Evolutionary conservation across 2,888 invertebrate genomes (phyloP), one percentile per base, ranked within the genome.

Genomic region (Adelognathus sp.): DNA sequence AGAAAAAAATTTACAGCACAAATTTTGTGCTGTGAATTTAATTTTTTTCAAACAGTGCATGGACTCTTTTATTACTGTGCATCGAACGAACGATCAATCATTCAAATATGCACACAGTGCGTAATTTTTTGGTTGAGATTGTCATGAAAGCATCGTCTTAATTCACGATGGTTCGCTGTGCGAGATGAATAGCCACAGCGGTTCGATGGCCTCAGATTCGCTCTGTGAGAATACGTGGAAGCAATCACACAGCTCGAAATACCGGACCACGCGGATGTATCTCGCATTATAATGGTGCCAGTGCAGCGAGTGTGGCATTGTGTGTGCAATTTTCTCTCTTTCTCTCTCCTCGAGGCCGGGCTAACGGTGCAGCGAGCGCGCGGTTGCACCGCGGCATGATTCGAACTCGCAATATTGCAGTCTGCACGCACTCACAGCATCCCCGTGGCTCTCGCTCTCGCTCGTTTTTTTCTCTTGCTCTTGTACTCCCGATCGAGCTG

Each of bases 341-440:
- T 21, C 46, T 50, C 46, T 46, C 46, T 46, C 58, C 46, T 66
- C 66, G 71, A 77, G 77, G 77, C 72, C 67, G 21, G 67, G 56
- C 60, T 77, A 77, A 77, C 77, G 77, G 77, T 77, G 54, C 77
- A 72, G 72, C 52, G 39, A 27, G 39, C 39, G 31, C 56, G 11
- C 18, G 44, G 33, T 50, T 54, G 52, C 31, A 39, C 44, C 67
- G 54, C 58, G 14, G 44, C n/a, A n/a, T n/a, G 3, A 27, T 27
- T 14, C 29, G 29, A 29, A 54, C 29, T 29, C 39, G 52, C 29
- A 39, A n/a, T 50, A 39, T 54, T 29, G 39, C 67, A 39, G 41
- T 14, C 58, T 14, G 69, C 27, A 27, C 67, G 52, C 77, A 67
- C 67, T 72, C 72, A 73, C 63, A 61, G 36, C 56, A 11, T 67